Evolutionary conservation across 2,797 vertebrate genomes (phyloP).

Genomic region (Rhincodon typus): DNA sequence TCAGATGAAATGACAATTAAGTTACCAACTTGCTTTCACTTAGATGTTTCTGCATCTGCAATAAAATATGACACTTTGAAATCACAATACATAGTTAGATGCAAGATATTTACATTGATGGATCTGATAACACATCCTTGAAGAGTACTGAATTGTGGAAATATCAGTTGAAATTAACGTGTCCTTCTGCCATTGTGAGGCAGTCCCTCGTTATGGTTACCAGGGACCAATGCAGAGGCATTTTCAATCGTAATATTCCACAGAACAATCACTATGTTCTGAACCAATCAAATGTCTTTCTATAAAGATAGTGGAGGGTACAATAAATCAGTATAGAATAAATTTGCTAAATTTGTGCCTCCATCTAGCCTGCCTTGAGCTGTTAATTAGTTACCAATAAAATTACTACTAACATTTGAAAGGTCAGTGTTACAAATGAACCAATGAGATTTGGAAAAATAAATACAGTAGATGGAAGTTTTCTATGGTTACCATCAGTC

Average conservation of each 20-base stretch:
- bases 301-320: not conserved
- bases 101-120: not conserved
- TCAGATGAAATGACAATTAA: not conserved
- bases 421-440: not conserved
- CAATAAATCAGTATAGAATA: not conserved
- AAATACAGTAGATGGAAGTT: not conserved
- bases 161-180: not conserved
- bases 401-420: conserved; percentile 17
- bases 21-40: not conserved
- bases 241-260: not conserved
- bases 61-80: not conserved
- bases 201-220: conserved; percentile 1
- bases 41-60: not conserved
- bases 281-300: not conserved
- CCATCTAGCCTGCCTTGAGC: not conserved
- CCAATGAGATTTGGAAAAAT: not conserved
- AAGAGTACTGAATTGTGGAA: not conserved
- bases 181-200: not conserved
- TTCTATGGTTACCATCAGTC: not conserved
- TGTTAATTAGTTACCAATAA: not conserved
- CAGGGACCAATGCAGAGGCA: not conserved
- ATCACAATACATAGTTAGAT: not conserved
- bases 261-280: not conserved
- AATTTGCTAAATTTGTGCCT: not conserved
- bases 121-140: not conserved